Evolutionary conservation across 2,888 invertebrate genomes (phyloP).

Genomic region (Galerucella calmariensis): DNA sequence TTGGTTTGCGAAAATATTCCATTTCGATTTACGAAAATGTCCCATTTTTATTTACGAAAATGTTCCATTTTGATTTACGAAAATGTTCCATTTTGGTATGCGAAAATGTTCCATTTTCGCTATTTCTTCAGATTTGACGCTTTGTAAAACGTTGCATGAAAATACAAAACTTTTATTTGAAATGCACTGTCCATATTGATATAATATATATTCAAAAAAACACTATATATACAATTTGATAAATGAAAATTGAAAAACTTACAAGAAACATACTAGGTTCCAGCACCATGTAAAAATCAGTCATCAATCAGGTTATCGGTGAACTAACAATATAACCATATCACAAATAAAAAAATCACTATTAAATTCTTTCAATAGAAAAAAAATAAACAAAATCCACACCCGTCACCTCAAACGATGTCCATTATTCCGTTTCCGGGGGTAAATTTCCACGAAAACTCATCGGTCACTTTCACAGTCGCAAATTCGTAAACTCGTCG

Average conservation of each 20-base stretch:
- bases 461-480: conserved; percentile 36
- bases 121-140: neutral
- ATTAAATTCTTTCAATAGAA: conserved; percentile 15
- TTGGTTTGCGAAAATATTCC: too few relatives aligned
- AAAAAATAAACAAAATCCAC: conserved; percentile 26
- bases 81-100: neutral
- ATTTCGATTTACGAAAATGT: too few relatives aligned
- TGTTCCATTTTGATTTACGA: too few relatives aligned
- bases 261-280: conserved; percentile 44
- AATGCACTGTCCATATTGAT: too few relatives aligned
- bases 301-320: conserved; percentile 35
- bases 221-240: neutral
- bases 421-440: conserved; percentile 25
- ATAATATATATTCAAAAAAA: neutral
- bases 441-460: conserved; percentile 32
- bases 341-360: conserved; percentile 30
- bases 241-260: conserved; percentile 29
- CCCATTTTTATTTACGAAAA: too few relatives aligned
- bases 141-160: neutral
- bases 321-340: conserved; percentile 26
- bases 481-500: conserved; percentile 18
- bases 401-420: conserved; percentile 34
- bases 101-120: neutral
- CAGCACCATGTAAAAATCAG: conserved; percentile 42
- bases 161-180: too few relatives aligned